Conservation (phyloP, 2,113 vertebrate genomes). For the Diglossa brunneiventris region DNA sequence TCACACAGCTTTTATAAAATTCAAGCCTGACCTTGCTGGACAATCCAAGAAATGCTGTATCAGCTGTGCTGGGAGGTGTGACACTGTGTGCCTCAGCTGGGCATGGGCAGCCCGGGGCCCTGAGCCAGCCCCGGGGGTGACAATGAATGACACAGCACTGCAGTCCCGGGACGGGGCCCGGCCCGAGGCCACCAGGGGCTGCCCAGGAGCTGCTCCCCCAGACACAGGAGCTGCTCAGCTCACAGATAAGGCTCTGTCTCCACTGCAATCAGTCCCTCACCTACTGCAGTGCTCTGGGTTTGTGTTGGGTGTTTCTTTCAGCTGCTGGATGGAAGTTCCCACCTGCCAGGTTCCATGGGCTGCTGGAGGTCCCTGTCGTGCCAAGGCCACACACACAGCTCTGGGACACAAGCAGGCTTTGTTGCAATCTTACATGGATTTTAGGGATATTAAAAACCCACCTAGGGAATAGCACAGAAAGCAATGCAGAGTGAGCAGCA, state of each 20-base stretch:
- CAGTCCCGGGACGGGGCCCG: neutral
- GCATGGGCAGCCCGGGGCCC: neutral
- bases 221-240: neutral
- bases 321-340: neutral
- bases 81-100: neutral
- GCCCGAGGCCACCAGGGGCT: accelerated
- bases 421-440: neutral
- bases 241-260: neutral
- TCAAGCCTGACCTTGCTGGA: neutral
- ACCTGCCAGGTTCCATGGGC: neutral
- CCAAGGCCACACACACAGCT: accelerated
- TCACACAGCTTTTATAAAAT: neutral
- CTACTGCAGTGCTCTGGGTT: neutral
- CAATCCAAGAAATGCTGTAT: neutral
- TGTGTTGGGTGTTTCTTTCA: neutral
- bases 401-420: neutral
- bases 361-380: neutral
- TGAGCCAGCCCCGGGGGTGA: accelerated
- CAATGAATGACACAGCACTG: neutral
- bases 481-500: neutral
- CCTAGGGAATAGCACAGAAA: neutral
- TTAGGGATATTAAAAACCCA: neutral
- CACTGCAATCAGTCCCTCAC: neutral
- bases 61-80: neutral
- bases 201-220: neutral